Base-by-base conservation (phyloP, 2,113 vertebrate genomes). In the Lanius ludovicianus region DNA sequence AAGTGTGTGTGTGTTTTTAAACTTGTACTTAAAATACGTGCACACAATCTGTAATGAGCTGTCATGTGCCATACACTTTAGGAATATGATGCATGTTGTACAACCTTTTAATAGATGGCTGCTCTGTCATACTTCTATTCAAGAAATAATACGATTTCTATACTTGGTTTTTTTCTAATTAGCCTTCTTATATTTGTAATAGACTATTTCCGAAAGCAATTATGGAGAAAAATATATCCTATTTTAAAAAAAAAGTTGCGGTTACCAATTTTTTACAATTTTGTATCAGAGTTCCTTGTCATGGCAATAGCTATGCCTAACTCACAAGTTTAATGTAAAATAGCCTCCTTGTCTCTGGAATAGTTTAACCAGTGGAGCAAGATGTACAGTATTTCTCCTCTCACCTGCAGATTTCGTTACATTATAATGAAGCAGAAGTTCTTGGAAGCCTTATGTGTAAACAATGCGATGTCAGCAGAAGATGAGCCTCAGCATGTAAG, bases 381-480 rank as follows among this genome's bases (percentile, higher is more conserved):
- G 31, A 75, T 71, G 7, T 92, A 46, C 46, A 64, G 44, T 77
- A 22, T 90, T 62, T 93, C 6, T 27, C n/a, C 87, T 80, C 77
- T 97, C 91, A 41, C 90, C 90, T 87, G 70, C 97, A 99, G 99
- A 87, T 99, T 99, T 97, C 99, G 99, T 52, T 99, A 99, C 95
- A 99, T 99, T 89, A 98, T 99, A 79, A 97, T 99, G 95, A 99
- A 99, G 97, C 99, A 99, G 98, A 99, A 99, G 96, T 99, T 99
- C 97, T 97, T 99, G 94, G 99, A 99, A 97, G 99, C 99, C 55
- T 98, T 99, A 35, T 99, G 99, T 98, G 99, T 99, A 89, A 99
- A 99, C 97, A 99, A 99, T 49, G 99, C 99, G 9, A 99, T 99
- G 98, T 99, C 99, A 93, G 99, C 99, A 35, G 98, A 98, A 78